Percentiles rank a stretch among this genome's conserved stretches.
These are phyloP conservation scores for Heptranchias perlo DNA, from an alignment of 2,113 vertebrate species.

Conservation along the genomic window DNA sequence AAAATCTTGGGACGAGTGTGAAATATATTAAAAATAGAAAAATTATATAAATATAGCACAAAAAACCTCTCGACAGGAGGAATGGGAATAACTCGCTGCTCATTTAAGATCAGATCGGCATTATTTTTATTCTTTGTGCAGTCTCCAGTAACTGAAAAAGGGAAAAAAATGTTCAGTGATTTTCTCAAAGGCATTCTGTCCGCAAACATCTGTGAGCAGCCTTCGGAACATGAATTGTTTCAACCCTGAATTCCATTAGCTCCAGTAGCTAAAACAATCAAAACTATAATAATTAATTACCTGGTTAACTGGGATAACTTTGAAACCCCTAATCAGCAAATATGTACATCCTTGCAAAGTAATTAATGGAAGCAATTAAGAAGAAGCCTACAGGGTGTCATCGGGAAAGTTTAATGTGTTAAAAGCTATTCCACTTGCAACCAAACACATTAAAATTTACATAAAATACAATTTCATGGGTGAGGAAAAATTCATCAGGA, in stretches of 20 bases:
- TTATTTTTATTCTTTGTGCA: background rate
- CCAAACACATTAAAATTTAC: background rate
- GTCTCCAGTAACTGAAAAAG: background rate
- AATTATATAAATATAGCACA: too few relatives aligned
- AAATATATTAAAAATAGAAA: too few relatives aligned
- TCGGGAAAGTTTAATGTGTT: background rate
- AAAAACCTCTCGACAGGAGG: too few relatives aligned
- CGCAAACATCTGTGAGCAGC: background rate
- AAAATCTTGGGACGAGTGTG: too few relatives aligned
- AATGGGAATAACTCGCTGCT: background rate
- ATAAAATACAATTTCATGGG: slow-evolving; percentile 29
- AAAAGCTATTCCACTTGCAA: background rate
- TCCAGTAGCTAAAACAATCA: background rate
- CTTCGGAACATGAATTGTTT: background rate
- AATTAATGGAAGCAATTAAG: slow-evolving; percentile 22
- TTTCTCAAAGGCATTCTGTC: background rate
- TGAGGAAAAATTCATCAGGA: slow-evolving; percentile 10
- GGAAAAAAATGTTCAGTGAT: background rate
- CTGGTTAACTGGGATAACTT: slow-evolving; percentile 11
- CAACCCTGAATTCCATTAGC: background rate
- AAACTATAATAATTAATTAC: slow-evolving; percentile 2
- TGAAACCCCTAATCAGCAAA: slow-evolving; percentile 20
- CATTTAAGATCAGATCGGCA: background rate
- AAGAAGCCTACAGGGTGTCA: background rate
- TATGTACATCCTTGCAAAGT: background rate